Evolutionary conservation across 1,140 invertebrate species (phyloP), one percentile per base, ranked within the genome.

Genomic region (Anastatus disparis): DNA sequence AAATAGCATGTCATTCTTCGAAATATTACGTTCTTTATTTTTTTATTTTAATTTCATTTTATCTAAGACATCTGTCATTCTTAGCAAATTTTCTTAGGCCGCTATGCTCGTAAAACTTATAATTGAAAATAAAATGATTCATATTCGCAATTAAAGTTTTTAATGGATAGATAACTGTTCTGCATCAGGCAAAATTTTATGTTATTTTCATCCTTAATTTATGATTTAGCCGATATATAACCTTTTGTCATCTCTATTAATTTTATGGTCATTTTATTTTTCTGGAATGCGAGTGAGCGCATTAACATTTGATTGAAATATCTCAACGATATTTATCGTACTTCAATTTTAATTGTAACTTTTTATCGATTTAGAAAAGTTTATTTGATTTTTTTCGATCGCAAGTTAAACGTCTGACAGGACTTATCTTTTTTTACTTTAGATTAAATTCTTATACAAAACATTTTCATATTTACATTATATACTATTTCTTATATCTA

Each of bases 71-170:
- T 63, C 6, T 1, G 29, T 63, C 29, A n/a, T 63, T 35, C 17
- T 29, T 10, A 9, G 29, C 22, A 27, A 65, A 65, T 53, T 27
- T 65, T 40, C 62, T n/a, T 53, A 53, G 12, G 6, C 2, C 10
- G 38, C 35, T 17, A 22, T 2, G 38, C n/a, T 31, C 59, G 40
- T 50, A 29, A n/a, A 66, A 66, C 12, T 52, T 48, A n/a, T 64
- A 64, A 64, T 64, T 64, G 62, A 64, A 56, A 66, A 55, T 24
- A 9, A 15, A 27, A 20, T 66, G 63, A 66, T 66, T 55, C 46
- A 66, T 31, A 40, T 56, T 20, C 38, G 35, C 26, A 55, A 55
- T 55, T 66, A 42, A 53, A 8, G 27, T 26, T 52, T 22, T 9
- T 50, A 66, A 66, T 40, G 12, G 63, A 44, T 38, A 44, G 17